A percentile compares a stretch with the other conserved stretches of the same genome.
phyloP scores from a whole-genome alignment of 2,797 vertebrate genomes.

The Gephyroberyx darwinii region DNA sequence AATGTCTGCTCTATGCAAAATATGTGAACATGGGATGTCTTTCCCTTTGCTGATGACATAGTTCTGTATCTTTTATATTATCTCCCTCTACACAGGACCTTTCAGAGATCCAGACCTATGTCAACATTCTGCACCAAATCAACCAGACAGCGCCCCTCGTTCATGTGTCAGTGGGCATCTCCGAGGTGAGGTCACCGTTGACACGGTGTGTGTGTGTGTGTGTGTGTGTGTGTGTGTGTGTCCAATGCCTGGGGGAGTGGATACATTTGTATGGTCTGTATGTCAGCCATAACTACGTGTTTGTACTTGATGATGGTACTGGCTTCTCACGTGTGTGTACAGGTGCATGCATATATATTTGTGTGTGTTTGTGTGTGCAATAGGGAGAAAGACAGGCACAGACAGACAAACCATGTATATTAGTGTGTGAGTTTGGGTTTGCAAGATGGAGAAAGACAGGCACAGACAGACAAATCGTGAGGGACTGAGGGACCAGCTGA shows the following conservation, averaged over 20 bases:
- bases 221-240: slow-evolving; percentile 24
- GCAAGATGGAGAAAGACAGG: slow-evolving; percentile 13
- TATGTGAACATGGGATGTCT: neutral
- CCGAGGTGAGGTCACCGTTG: slow-evolving; percentile 84
- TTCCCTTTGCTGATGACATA: slow-evolving; percentile 9
- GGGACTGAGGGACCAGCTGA: slow-evolving; percentile 22
- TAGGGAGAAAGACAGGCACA: slow-evolving; percentile 9
- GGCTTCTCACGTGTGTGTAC: slow-evolving; percentile 12
- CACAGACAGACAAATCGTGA: neutral
- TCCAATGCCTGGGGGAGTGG: slow-evolving; percentile 31
- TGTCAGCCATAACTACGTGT: slow-evolving; percentile 53
- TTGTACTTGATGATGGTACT: slow-evolving; percentile 54
- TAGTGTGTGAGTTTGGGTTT: neutral
- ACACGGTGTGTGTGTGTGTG: slow-evolving; percentile 38
- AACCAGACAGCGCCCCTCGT: slow-evolving; percentile 86
- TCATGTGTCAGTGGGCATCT: slow-evolving; percentile 79
- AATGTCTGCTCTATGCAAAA: neutral
- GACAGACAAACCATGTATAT: neutral
- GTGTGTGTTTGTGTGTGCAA: neutral
- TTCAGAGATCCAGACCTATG: slow-evolving; percentile 94
- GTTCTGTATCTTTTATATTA: slow-evolving; percentile 6
- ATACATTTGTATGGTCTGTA: slow-evolving; percentile 39
- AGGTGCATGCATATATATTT: too few relatives aligned
- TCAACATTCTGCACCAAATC: slow-evolving; percentile 93
- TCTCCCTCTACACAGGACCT: slow-evolving; percentile 84